Conservation (phyloP, 92 coral and sea anemone species). For the Siderastrea radians region DNA sequence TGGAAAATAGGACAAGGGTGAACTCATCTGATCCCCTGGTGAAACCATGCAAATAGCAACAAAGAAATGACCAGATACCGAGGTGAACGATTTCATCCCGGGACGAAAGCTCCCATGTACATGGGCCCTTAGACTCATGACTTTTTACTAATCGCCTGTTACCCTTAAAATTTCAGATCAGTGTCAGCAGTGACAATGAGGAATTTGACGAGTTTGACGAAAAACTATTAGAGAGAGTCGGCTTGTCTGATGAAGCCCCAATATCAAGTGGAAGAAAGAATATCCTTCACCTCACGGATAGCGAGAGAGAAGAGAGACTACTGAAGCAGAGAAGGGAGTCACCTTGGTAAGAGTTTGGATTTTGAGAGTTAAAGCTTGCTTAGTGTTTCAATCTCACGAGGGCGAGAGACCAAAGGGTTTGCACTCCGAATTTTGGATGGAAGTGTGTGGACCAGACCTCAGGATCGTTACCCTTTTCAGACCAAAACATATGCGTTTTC, state of each 20-base stretch:
- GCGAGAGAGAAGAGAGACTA: slow-evolving; percentile 81
- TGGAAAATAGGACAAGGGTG: no score
- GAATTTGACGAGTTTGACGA: slow-evolving; percentile 88
- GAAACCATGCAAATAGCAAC: no score
- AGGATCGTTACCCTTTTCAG: no score
- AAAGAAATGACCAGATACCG: no score
- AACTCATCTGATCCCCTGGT: no score
- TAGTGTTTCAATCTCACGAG: no score
- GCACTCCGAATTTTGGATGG: no score
- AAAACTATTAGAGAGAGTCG: slow-evolving; percentile 84
- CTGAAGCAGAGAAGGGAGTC: slow-evolving; percentile 84
- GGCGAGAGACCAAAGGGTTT: no score
- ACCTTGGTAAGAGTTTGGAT: slow-evolving; percentile 76
- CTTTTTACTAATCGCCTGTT: background rate
- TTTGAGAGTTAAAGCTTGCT: background rate
- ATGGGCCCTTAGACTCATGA: background rate
- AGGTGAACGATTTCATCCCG: no score
- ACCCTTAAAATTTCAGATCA: slow-evolving; percentile 45
- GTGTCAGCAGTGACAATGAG: slow-evolving; percentile 72
- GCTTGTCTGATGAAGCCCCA: slow-evolving; percentile 85
- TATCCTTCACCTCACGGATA: slow-evolving; percentile 70
- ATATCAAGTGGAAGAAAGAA: slow-evolving; percentile 29
- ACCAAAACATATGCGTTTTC: no score
- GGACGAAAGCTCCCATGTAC: no score
- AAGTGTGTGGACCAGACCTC: no score